A percentile compares a stretch with the other conserved stretches of the same genome.
Evolutionary conservation across 2,113 vertebrate genomes (phyloP).

Genomic region (Balaenoptera acutorostrata): DNA sequence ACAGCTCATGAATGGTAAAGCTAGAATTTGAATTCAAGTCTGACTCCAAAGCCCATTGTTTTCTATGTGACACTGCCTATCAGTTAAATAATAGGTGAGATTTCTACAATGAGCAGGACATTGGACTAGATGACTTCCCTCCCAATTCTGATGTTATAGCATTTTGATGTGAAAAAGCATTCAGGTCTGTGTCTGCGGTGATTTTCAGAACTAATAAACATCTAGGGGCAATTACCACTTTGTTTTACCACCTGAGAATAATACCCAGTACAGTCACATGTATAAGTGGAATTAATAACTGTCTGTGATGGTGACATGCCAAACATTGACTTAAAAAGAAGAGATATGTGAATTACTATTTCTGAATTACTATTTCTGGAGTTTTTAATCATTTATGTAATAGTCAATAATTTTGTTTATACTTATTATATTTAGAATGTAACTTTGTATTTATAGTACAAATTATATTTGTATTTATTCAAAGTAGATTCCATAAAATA

Average conservation of each 20-base stretch:
- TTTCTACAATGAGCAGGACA: neutral
- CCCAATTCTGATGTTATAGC: neutral
- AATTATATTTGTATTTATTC: slow-evolving; percentile 23
- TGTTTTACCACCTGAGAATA: neutral
- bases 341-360: neutral
- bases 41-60: neutral
- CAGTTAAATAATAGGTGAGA: neutral
- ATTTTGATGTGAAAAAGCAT: slow-evolving; percentile 12
- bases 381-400: neutral
- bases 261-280: neutral
- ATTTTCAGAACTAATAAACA: neutral
- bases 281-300: slow-evolving; percentile 21
- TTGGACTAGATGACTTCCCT: neutral
- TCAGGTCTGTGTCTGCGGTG: neutral
- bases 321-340: neutral
- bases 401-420: slow-evolving; percentile 5
- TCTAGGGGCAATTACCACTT: neutral
- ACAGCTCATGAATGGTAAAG: neutral
- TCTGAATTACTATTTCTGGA: neutral
- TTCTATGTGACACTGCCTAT: neutral
- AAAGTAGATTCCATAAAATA: slow-evolving; percentile 23
- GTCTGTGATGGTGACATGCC: neutral
- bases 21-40: neutral
- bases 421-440: neutral
- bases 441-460: neutral